Conservation (phyloP, 2,888 invertebrate species). For the Bellardia bayeri region DNA sequence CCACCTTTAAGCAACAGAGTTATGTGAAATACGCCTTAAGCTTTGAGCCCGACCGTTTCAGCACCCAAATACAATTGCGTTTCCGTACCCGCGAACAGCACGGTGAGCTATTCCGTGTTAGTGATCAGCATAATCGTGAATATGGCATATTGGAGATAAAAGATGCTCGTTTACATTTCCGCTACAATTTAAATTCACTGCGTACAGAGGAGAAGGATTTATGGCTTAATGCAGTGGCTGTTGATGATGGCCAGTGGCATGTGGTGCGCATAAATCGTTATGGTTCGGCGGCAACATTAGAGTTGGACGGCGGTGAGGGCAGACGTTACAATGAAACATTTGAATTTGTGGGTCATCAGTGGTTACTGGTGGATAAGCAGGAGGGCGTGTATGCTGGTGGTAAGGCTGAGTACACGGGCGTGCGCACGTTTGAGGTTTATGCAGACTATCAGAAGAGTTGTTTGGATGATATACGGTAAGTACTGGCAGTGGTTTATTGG, state of each 20-base stretch:
- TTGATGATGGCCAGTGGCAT: constrained; percentile 99
- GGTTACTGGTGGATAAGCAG: constrained; percentile 96
- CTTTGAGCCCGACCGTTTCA: constrained; percentile 96
- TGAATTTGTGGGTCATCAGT: constrained; percentile 95
- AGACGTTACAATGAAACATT: constrained; percentile 96
- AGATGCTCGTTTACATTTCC: constrained; percentile 94
- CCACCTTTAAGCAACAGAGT: constrained; percentile 96
- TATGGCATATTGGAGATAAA: constrained; percentile 97
- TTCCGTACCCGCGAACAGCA: constrained; percentile 97
- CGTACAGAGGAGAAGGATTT: constrained; percentile 95
- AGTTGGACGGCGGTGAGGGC: constrained; percentile 97
- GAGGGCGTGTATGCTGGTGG: constrained; percentile 98
- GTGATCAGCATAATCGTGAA: constrained; percentile 96
- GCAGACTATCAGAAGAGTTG: constrained; percentile 97
- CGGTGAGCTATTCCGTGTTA: constrained; percentile 96
- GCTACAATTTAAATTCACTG: constrained; percentile 96
- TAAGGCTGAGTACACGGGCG: constrained; percentile 97
- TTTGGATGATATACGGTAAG: constrained; percentile 86
- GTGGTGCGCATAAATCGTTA: constrained; percentile 95
- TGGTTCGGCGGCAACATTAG: constrained; percentile 95
- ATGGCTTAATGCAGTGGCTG: constrained; percentile 94
- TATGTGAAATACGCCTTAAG: constrained; percentile 98
- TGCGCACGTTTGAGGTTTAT: constrained; percentile 96
- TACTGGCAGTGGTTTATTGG: constrained; percentile 22
- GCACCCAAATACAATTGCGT: constrained; percentile 95